Evolutionary conservation across 2,888 invertebrate genomes (phyloP), one percentile per base, ranked within the genome.

Genomic region (Aradus depressus): DNA sequence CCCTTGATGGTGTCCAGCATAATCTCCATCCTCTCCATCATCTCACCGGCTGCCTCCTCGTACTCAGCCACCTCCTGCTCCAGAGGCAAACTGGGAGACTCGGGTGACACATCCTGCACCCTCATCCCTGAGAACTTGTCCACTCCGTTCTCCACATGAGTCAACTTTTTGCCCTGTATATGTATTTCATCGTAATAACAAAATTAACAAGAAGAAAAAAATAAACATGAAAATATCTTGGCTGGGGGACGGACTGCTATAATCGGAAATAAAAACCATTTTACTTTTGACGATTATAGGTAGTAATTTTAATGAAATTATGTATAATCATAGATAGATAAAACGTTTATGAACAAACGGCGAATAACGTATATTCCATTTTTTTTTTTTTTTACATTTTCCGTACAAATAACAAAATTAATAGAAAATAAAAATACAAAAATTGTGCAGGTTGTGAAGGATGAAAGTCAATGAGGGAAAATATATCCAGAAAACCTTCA

Each of bases 1-100:
- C 72, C 74, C 55, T 74, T 73, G 39, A 79, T 72, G 3, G 76
- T 76, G 60, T 73, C 68, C 61, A 76, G 64, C 72, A 75, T 72
- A 34, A 73, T 71, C 62, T 75, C 75, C 72, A 79, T 74, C 53
- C 76, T 71, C 1, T 72, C 68, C 57, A 72, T 63, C 72, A 76
- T 74, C 52, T 60, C 59, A 35, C 45, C 49, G 18, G 66, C 64
- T 61, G 65, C 60, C 60, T 65, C 64, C 57, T 63, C 62, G 54
- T 62, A 64, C 52, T 65, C 66, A 51, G 61, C 58, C 12, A 60
- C 59, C 48, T 60, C 60, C 37, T 51, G 50, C 43, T 60, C 59
- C 3, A 60, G 45, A 32, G 60, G 56, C n/a, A 58, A 48, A 19
- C 49, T 45, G 5, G 56, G 56, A 5, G 54, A 54, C 25, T 56